Base-by-base conservation (phyloP, 2,888 invertebrate genomes). In the Icerya purchasi region DNA sequence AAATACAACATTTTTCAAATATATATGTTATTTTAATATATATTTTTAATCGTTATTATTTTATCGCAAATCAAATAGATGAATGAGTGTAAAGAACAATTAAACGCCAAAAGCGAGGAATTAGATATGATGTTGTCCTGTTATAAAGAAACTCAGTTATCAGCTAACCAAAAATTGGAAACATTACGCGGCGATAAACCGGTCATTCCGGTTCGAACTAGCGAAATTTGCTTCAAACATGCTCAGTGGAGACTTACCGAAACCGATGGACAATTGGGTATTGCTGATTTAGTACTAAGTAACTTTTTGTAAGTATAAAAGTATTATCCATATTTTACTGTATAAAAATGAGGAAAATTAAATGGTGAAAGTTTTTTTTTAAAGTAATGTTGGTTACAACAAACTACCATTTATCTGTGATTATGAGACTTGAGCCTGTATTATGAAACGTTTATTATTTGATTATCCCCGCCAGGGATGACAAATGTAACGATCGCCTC, bases 211-310 rank as follows among this genome's bases (percentile, higher is more conserved):
- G 86, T 90, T 23, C 77, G 93, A 49, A 82, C 85, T 1, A 87
- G 86, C 66, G 91, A 97, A 75, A 96, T 98, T 67, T 97, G 93
- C 72, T 98, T 99, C 73, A 94, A 96, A 73, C 89, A 92, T 68
- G 97, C 97, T 2, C 87, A 92, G 68, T 99, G 98, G 98, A 74
- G 96, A 50, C 79, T 98, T 64, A 99, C 97, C 0, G 96, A 98
- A 71, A 85, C 87, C 0, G 97, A 98, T 73, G 98, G 98, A 0
- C 97, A 96, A 73, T 82, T 97, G 59, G 96, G 96, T 61, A 91
- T 98, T 64, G 91, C 97, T 0, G 96, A 99, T 74, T 78, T 97
- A 61, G 84, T 92, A 60, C 79, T 99, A 2, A 86, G 91, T 60
- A 96, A 94, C 71, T 99, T 99, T 73, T 75, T 97, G 78, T 93